Evolutionary conservation across 1,140 invertebrate genomes (phyloP).

Genomic region (Panagrolaimus sp.): DNA sequence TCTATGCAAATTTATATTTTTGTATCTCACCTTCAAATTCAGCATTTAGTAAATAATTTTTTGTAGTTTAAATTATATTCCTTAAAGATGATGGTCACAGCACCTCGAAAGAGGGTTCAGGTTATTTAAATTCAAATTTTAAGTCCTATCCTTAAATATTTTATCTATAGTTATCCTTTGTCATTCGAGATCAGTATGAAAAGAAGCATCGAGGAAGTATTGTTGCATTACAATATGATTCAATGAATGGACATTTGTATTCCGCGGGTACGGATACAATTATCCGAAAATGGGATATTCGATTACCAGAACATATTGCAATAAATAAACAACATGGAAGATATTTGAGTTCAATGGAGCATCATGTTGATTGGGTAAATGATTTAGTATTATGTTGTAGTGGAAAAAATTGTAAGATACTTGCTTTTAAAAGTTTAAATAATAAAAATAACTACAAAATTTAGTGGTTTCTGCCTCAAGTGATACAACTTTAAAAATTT

Average conservation of each 20-base stretch:
- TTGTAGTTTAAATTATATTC: too few relatives aligned
- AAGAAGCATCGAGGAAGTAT: slow-evolving; percentile 85
- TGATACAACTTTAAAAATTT: slow-evolving; percentile 98
- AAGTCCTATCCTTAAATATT: neutral
- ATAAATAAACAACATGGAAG: slow-evolving; percentile 15
- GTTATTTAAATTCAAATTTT: neutral
- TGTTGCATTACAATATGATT: slow-evolving; percentile 88
- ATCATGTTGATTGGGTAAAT: slow-evolving; percentile 99
- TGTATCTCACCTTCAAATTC: too few relatives aligned
- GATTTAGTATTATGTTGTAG: slow-evolving; percentile 95
- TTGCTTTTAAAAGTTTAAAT: slow-evolving; percentile 16
- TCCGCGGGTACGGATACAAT: slow-evolving; percentile 96
- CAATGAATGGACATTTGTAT: slow-evolving; percentile 78
- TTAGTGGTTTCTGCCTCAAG: slow-evolving; percentile 95
- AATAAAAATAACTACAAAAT: slow-evolving; percentile 44
- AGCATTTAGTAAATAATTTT: too few relatives aligned
- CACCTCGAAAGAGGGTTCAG: slow-evolving; percentile 13
- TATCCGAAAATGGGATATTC: slow-evolving; percentile 85
- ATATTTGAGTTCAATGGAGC: slow-evolving; percentile 71
- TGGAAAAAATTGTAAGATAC: slow-evolving; percentile 76
- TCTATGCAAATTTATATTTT: too few relatives aligned
- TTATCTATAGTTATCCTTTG: slow-evolving; percentile 81
- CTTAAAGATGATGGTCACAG: slow-evolving; percentile 13
- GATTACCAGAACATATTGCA: neutral
- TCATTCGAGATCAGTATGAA: slow-evolving; percentile 92